Conservation (phyloP, 1,140 invertebrate genomes). For the Rhopalosiphum padi region DNA sequence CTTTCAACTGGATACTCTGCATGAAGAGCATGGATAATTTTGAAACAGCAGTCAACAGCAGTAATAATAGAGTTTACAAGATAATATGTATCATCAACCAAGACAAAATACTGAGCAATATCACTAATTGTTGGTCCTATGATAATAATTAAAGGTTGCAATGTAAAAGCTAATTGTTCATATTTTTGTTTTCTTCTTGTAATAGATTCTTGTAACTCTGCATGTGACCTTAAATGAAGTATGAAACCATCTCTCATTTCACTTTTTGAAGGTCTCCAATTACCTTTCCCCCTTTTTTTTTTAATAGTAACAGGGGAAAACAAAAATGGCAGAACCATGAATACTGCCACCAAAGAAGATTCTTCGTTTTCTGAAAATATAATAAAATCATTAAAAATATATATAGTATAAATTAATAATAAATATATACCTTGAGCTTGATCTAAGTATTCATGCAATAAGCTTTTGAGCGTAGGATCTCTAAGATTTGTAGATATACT, state of each 20-base stretch:
- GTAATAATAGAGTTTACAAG: not conserved
- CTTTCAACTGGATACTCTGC: not conserved
- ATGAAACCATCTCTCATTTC: no score
- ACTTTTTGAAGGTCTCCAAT: no score
- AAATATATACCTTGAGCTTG: no score
- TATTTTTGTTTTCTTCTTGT: no score
- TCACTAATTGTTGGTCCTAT: not conserved
- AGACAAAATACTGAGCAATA: not conserved
- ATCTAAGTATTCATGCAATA: not conserved
- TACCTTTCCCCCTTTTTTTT: no score
- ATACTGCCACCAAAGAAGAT: not conserved
- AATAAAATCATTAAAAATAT: not conserved
- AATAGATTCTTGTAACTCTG: no score
- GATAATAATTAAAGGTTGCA: not conserved
- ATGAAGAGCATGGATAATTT: not conserved
- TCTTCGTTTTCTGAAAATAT: not conserved
- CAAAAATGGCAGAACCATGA: no score
- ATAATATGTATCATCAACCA: not conserved
- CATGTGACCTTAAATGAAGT: no score
- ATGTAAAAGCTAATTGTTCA: not conserved
- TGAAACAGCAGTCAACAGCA: not conserved
- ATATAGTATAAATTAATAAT: not conserved
- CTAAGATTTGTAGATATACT: not conserved
- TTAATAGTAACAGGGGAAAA: no score
- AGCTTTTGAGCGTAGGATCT: not conserved